phyloP scores from a whole-genome alignment of 1,140 invertebrate species.

The Bacillus rossius region DNA sequence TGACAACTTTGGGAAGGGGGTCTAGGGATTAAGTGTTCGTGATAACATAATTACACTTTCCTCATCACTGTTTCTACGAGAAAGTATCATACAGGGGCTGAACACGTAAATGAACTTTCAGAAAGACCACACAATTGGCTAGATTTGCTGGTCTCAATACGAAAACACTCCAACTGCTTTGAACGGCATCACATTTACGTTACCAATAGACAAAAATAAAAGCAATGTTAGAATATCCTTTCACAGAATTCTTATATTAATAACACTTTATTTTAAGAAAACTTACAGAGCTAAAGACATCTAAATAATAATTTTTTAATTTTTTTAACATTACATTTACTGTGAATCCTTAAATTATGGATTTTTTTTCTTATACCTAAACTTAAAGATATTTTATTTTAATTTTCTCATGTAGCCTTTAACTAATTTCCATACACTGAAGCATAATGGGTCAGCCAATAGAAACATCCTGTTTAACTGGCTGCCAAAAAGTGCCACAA shows the following conservation, averaged over 20 bases:
- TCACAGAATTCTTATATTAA: not conserved
- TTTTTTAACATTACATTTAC: conserved; percentile 3
- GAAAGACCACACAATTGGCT: not conserved
- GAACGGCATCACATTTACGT: not conserved
- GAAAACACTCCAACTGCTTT: not conserved
- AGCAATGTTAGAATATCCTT: not conserved
- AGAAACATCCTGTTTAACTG: not conserved
- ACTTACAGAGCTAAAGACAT: not conserved
- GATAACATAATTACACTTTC: conserved; percentile 1
- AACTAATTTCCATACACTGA: conserved; percentile 8
- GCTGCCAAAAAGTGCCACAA: not conserved
- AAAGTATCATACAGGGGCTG: conserved; percentile 1
- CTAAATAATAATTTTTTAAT: not conserved
- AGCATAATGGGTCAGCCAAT: not conserved
- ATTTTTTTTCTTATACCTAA: conserved; percentile 9
- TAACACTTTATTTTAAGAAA: not conserved
- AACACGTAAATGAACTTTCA: not conserved
- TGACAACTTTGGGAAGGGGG: conserved; percentile 15
- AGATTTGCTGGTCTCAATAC: not conserved
- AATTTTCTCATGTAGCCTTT: conserved; percentile 2
- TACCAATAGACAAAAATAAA: not conserved
- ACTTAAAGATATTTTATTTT: conserved; percentile 8
- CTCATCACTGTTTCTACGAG: conserved; percentile 3
- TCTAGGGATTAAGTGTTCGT: conserved; percentile 9
- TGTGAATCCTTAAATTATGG: conserved; percentile 6